phyloP scores from a whole-genome alignment of 2,113 vertebrate genomes.

The Platichthys flesus region DNA sequence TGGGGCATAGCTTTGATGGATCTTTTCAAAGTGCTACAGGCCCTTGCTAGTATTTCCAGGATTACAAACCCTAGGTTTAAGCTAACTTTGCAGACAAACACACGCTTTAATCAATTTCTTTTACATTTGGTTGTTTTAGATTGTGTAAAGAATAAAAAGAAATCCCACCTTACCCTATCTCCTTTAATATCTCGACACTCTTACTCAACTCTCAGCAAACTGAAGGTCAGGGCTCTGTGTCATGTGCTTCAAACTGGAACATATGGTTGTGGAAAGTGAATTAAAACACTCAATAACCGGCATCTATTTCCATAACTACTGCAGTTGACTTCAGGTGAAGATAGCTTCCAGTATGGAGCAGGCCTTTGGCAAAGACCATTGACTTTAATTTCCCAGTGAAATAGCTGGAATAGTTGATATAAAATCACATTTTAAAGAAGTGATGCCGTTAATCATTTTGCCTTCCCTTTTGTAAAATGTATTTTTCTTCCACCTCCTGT shows the following conservation, averaged over 20 bases:
- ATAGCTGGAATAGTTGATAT: background rate
- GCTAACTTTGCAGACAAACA: too few species aligned
- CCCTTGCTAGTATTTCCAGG: too few species aligned
- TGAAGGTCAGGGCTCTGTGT: background rate
- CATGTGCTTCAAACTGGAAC: background rate
- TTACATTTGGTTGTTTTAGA: too few species aligned
- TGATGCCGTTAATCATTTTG: background rate
- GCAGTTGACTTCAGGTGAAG: background rate
- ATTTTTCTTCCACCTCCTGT: background rate
- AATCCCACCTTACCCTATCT: too few species aligned
- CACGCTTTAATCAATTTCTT: too few species aligned
- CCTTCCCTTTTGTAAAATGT: conserved; percentile 1
- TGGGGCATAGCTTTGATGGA: too few species aligned
- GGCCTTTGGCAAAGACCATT: background rate
- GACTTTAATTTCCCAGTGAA: background rate
- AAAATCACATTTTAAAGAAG: background rate
- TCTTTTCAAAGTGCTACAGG: too few species aligned
- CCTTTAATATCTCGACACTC: background rate
- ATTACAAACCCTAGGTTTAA: too few species aligned
- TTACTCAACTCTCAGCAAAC: background rate
- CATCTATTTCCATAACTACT: background rate
- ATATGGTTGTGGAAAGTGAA: background rate
- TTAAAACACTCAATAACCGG: background rate
- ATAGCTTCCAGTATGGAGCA: background rate
- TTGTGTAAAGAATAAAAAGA: too few species aligned